Base-by-base conservation (phyloP, 2,888 invertebrate species). In the Allygus modestus region DNA sequence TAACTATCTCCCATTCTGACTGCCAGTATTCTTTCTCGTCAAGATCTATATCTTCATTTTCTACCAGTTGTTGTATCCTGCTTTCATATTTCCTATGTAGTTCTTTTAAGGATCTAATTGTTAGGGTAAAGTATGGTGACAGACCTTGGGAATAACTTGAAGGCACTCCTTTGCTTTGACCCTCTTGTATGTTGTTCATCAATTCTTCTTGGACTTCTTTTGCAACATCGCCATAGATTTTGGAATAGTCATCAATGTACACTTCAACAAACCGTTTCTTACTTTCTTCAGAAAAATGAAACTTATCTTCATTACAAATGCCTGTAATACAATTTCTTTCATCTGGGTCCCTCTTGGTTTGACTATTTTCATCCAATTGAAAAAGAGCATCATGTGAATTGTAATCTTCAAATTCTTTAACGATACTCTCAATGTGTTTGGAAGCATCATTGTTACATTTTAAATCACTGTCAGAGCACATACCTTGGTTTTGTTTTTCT, bases 181-280 rank as follows among this genome's bases (percentile, higher is more conserved):
- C 5, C 7, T 69, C 33, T 12, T 31, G 5, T 1, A 28, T 69
- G 69, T 69, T 33, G 0, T 33, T 2, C 31, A 31, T 69, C 31
- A 28, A 7, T n/a, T 69, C 17, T 31, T 69, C 31, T 17, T 61
- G 4, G 26, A 31, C 33, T 31, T 17, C 26, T 31, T 31, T 15
- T 31, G 69, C 1, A 69, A 69, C 26, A 33, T 69, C 31, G 31
- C 31, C 17, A n/a, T 69, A 69, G 12, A 33, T 20, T 5, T 33
- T 31, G 17, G 69, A 69, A 31, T 69, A 69, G 26, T 69, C 69
- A 31, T 69, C 69, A n/a, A 69, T 69, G 33, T 69, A 69, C 33
- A 17, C n/a, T 33, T 33, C 69, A 69, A 33, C 61, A 26, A 23
- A 61, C 1, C 61, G 23, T 61, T 28, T 1, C 12, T 28, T 23